phyloP scores from a whole-genome alignment of 2,797 vertebrate genomes.

The Spinus olivaceus region DNA sequence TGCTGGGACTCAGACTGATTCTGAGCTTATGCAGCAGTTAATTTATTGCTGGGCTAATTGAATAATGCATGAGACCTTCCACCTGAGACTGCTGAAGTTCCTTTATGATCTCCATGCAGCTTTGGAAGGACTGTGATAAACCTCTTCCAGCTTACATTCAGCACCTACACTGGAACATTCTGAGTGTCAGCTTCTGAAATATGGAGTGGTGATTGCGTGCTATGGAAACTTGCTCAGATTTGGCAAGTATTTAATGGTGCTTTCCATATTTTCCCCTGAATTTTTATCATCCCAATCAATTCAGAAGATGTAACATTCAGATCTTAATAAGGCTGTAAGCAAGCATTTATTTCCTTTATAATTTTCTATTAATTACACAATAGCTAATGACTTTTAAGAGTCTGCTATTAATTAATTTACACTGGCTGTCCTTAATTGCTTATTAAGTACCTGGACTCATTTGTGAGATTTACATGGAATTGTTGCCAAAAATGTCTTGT shows the following conservation, averaged over 20 bases:
- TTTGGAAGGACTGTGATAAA: background rate
- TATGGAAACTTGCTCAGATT: background rate
- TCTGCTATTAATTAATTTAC: conserved; percentile 35
- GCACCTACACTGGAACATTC: background rate
- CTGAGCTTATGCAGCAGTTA: background rate
- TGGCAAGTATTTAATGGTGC: background rate
- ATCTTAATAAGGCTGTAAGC: conserved; percentile 23
- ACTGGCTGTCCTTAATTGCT: conserved; percentile 32
- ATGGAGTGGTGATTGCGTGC: background rate
- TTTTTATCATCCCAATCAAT: background rate
- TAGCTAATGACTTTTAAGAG: conserved; percentile 22
- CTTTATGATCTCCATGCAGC: background rate
- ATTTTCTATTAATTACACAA: conserved; percentile 50
- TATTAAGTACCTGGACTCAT: conserved; percentile 10
- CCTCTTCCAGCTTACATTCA: background rate
- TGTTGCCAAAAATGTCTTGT: conserved; percentile 3
- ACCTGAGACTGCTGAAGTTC: background rate
- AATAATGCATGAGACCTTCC: conserved; percentile 13
- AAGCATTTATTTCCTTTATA: conserved; percentile 31
- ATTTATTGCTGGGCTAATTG: background rate
- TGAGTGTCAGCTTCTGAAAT: background rate
- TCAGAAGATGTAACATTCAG: background rate
- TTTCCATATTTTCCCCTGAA: background rate
- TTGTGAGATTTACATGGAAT: background rate
- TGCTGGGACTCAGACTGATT: background rate